These are phyloP conservation scores for Pipistrellus nathusii DNA, from an alignment of 2,797 vertebrate genomes.

Conservation along the genomic window DNA sequence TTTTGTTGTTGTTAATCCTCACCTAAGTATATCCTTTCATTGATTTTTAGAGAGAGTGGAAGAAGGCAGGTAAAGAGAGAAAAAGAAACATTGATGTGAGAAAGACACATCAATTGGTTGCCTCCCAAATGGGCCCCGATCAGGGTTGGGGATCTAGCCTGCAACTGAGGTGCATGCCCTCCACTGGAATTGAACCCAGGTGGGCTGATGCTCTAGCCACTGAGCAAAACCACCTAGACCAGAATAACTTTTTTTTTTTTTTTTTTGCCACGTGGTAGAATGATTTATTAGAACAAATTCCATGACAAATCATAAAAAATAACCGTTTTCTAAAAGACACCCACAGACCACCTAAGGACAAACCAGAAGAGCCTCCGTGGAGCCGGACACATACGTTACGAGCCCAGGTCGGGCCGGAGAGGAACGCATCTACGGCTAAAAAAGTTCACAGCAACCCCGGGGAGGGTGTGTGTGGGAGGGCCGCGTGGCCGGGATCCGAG, in stretches of 20 bases:
- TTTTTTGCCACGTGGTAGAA: constrained; percentile 83
- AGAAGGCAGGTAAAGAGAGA: too few species aligned
- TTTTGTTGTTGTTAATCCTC: background rate
- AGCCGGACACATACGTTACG: constrained; percentile 85
- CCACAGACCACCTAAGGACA: constrained; percentile 88
- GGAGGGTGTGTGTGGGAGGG: background rate
- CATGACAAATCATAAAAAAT: constrained; percentile 92
- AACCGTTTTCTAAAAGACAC: constrained; percentile 87
- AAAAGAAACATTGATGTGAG: too few species aligned
- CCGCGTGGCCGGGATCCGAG: rapidly evolving
- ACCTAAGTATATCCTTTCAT: too few species aligned
- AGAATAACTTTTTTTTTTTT: constrained; percentile 54
- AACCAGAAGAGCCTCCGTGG: constrained; percentile 83
- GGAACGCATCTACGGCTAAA: background rate
- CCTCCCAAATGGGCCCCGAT: too few species aligned
- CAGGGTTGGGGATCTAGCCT: too few species aligned
- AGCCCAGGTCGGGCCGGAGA: constrained; percentile 26
- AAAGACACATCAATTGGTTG: too few species aligned
- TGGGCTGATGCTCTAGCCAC: too few species aligned
- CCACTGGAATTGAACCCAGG: too few species aligned
- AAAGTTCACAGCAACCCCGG: constrained; percentile 22
- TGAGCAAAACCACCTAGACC: too few species aligned
- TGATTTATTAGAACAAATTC: constrained; percentile 90
- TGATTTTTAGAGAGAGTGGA: too few species aligned
- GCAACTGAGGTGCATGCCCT: too few species aligned